Percentiles rank a stretch among this genome's conserved stretches.
Conservation (phyloP, 1,140 invertebrate species). For the Aphelenchoides besseyi region DNA sequence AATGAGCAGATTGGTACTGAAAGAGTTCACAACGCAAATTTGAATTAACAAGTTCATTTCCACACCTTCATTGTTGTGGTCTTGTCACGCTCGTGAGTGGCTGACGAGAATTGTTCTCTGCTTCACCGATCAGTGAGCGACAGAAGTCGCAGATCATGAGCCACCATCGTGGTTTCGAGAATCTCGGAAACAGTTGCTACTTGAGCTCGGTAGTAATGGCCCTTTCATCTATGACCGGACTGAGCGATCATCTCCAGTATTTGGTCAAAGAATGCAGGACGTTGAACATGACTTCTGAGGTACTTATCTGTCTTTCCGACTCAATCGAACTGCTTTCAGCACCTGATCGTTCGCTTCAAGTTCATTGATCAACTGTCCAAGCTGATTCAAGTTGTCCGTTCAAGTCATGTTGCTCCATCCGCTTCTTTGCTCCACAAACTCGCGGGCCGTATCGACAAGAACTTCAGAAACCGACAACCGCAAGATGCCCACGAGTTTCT, state of each 20-base stretch:
- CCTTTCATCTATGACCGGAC: neutral
- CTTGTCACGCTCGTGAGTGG: too few species aligned
- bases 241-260: neutral
- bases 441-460: neutral
- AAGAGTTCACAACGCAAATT: too few species aligned
- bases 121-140: too few species aligned
- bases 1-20: too few species aligned
- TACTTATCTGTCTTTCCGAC: neutral
- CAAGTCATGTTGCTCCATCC: neutral
- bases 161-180: slow-evolving; percentile 18
- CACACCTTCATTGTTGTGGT: too few species aligned
- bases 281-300: neutral
- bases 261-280: neutral
- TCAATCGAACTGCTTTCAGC: neutral
- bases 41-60: too few species aligned
- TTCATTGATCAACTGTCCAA: neutral
- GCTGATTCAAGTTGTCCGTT: neutral
- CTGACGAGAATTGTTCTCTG: too few species aligned
- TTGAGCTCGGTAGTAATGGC: neutral
- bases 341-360: neutral
- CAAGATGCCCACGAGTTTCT: slow-evolving; percentile 11
- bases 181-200: slow-evolving; percentile 7
- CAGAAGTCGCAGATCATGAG: too few species aligned
- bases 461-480: neutral
- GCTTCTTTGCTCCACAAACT: neutral